Evolutionary conservation across 2,888 invertebrate genomes (phyloP).

Genomic region (Hyposoter dolosus): DNA sequence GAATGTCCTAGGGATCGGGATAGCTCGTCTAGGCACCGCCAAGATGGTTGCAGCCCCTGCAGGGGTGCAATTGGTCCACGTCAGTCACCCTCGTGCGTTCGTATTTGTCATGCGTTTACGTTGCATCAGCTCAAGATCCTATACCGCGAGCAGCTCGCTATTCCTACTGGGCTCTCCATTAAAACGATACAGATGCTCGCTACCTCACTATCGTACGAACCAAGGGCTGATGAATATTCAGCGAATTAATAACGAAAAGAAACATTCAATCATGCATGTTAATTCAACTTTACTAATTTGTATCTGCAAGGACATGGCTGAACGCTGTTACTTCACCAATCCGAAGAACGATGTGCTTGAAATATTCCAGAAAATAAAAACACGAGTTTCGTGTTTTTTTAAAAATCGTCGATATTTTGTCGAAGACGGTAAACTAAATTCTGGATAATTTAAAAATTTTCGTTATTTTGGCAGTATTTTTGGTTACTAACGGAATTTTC

Average conservation of each 20-base stretch:
- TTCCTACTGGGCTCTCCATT: conserved; percentile 43
- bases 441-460: too few species aligned
- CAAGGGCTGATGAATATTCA: neutral
- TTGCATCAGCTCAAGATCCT: conserved; percentile 67
- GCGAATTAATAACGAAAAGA: neutral
- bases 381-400: too few species aligned
- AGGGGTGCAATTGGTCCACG: conserved; percentile 70
- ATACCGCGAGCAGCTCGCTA: conserved; percentile 41
- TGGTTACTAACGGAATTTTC: too few species aligned
- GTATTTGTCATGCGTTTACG: conserved; percentile 69
- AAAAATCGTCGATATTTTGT: too few species aligned
- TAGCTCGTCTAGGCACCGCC: conserved; percentile 63
- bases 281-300: neutral
- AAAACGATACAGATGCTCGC: conserved; percentile 11
- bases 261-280: conserved; percentile 2
- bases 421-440: too few species aligned
- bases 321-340: neutral
- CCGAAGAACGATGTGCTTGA: neutral
- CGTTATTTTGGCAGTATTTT: too few species aligned
- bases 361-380: neutral
- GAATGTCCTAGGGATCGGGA: conserved; percentile 52
- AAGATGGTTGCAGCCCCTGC: conserved; percentile 65
- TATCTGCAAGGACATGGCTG: neutral
- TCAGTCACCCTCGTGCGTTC: conserved; percentile 70
- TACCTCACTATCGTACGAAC: conserved; percentile 39